These are phyloP conservation scores for Sinhomidia bicolor DNA, from an alignment of 2,888 invertebrate species.

Conservation along the genomic window DNA sequence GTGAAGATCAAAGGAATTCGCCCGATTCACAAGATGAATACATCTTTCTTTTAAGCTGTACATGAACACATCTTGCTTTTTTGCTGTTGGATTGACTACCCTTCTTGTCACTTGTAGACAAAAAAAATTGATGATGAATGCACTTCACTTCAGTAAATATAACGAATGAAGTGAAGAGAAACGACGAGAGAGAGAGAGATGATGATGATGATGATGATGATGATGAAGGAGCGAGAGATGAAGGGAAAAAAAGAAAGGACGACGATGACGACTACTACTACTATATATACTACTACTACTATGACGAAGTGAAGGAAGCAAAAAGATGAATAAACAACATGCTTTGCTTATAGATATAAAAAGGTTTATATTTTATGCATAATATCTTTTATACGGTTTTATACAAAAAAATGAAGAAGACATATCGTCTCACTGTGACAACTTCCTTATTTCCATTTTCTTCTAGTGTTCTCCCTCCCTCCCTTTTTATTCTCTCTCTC, in stretches of 20 bases:
- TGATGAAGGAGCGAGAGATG: slow-evolving; percentile 61
- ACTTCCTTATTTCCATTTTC: slow-evolving; percentile 29
- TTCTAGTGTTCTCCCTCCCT: not conserved
- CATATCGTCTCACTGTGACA: slow-evolving; percentile 33
- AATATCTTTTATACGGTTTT: not conserved
- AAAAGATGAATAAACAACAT: slow-evolving; percentile 49
- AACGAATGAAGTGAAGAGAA: slow-evolving; percentile 74
- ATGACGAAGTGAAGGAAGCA: slow-evolving; percentile 8
- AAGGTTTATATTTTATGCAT: not conserved
- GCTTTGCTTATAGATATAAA: not conserved
- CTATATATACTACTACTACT: too few species aligned
- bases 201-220: too few species aligned
- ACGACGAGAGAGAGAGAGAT: slow-evolving; percentile 48
- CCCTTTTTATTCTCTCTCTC: too few species aligned
- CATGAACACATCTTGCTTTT: slow-evolving; percentile 57
- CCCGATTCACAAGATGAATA: slow-evolving; percentile 79
- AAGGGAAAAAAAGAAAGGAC: slow-evolving; percentile 65
- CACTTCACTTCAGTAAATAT: slow-evolving; percentile 77
- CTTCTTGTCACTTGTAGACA: slow-evolving; percentile 79
- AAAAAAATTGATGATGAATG: slow-evolving; percentile 80
- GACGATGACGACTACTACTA: too few species aligned
- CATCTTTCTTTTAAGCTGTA: slow-evolving; percentile 73
- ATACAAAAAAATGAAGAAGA: slow-evolving; percentile 9
- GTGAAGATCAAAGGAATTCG: slow-evolving; percentile 79
- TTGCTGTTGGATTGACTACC: slow-evolving; percentile 77